These are phyloP conservation scores for Arenaria interpres DNA, from an alignment of 2,113 vertebrate species.

Conservation along the genomic window DNA sequence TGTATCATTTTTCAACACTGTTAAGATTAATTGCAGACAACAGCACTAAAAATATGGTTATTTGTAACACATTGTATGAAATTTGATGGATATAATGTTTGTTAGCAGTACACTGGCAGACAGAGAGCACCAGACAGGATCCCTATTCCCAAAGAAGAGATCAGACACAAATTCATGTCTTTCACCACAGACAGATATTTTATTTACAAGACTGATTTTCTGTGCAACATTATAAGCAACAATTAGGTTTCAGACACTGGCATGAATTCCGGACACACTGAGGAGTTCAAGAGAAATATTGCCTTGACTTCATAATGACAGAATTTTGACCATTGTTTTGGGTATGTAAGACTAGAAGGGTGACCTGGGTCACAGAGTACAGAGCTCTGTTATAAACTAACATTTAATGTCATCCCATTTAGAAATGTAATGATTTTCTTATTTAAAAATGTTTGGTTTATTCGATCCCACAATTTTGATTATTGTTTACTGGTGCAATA, in stretches of 20 bases:
- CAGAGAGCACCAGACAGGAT: neutral
- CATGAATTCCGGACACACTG: neutral
- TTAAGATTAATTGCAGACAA: constrained; percentile 26
- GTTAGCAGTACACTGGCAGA: neutral
- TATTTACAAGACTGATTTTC: neutral
- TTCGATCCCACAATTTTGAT: neutral
- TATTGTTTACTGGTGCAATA: neutral
- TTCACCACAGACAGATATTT: neutral
- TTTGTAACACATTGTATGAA: neutral
- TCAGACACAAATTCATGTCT: neutral
- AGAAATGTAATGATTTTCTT: neutral
- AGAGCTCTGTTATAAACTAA: neutral
- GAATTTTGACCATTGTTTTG: neutral
- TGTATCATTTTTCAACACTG: constrained; percentile 31
- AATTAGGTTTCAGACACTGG: constrained; percentile 4
- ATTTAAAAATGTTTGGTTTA: neutral
- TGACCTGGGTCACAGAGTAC: neutral
- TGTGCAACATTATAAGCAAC: neutral
- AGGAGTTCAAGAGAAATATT: constrained; percentile 15
- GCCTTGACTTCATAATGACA: neutral
- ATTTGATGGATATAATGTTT: neutral
- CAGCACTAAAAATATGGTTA: neutral
- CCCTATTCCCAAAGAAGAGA: neutral
- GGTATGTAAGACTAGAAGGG: neutral
- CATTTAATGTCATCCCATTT: neutral